These are phyloP conservation scores for Petrocephalus schoutedeni DNA, from an alignment of 2,797 vertebrate genomes.

Conservation along the genomic window DNA sequence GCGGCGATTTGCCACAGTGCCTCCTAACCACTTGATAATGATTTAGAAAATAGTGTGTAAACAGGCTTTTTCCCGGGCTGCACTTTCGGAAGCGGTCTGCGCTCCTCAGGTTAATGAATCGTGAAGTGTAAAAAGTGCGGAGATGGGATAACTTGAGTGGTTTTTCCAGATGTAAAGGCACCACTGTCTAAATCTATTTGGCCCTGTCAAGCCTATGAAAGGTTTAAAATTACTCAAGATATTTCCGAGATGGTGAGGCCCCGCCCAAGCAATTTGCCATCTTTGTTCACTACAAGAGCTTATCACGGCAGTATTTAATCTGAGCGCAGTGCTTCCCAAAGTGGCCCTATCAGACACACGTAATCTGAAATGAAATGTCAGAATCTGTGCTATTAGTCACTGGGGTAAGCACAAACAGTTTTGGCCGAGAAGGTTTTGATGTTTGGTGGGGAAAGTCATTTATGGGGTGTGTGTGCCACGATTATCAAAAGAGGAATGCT, in stretches of 20 bases:
- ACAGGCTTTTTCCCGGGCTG: slow-evolving; percentile 56
- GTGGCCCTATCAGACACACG: neutral
- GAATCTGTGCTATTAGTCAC: neutral
- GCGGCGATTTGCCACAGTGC: slow-evolving; percentile 41
- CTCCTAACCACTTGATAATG: slow-evolving; percentile 55
- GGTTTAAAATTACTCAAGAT: slow-evolving; percentile 56
- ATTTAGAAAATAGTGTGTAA: slow-evolving; percentile 57
- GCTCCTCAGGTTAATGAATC: slow-evolving; percentile 88
- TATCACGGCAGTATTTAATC: slow-evolving; percentile 3
- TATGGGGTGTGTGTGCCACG: neutral
- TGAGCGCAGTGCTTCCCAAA: neutral
- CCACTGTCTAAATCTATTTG: slow-evolving; percentile 69
- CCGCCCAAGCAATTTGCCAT: slow-evolving; percentile 46
- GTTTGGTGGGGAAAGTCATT: neutral
- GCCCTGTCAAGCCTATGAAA: slow-evolving; percentile 58
- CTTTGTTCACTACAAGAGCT: slow-evolving; percentile 29
- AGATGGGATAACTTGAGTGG: slow-evolving; percentile 79
- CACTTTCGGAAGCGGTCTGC: slow-evolving; percentile 82
- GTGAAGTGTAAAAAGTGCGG: slow-evolving; percentile 97
- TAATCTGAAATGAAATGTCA: neutral
- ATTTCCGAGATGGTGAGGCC: slow-evolving; percentile 51
- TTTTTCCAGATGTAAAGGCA: slow-evolving; percentile 83
- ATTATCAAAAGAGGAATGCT: neutral
- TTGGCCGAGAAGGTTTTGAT: neutral
- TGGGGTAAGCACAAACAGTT: neutral